Evolutionary conservation across 2,888 invertebrate genomes (phyloP).

Genomic region (Plutella xylostella): DNA sequence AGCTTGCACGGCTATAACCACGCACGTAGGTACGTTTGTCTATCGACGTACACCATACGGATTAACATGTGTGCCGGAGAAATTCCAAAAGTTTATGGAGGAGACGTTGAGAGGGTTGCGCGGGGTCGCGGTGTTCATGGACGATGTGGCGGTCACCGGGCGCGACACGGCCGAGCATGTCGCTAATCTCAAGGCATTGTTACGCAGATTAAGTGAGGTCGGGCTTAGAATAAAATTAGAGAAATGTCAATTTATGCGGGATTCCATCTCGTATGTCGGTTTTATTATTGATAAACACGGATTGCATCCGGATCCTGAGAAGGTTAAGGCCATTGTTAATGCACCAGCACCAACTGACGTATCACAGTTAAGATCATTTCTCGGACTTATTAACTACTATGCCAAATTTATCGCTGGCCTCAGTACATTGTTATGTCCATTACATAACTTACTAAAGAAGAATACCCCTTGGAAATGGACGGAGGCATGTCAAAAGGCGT

Average conservation of each 20-base stretch:
- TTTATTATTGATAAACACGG: not conserved
- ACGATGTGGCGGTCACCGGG: not conserved
- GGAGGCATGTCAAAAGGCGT: slow-evolving; percentile 11
- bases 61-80: slow-evolving; percentile 9
- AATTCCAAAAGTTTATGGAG: slow-evolving; percentile 7
- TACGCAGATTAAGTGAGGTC: too few relatives aligned
- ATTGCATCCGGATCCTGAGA: slow-evolving; percentile 10
- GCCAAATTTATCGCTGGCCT: slow-evolving; percentile 19
- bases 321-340: slow-evolving; percentile 14
- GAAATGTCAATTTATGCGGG: too few relatives aligned
- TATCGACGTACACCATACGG: slow-evolving; percentile 8
- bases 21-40: slow-evolving; percentile 8
- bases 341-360: slow-evolving; percentile 19
- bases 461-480: slow-evolving; percentile 14
- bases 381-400: slow-evolving; percentile 22
- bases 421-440: slow-evolving; percentile 10
- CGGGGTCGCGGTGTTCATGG: not conserved
- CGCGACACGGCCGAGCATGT: not conserved
- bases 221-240: too few relatives aligned
- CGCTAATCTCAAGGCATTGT: too few relatives aligned
- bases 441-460: slow-evolving; percentile 20
- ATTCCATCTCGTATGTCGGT: not conserved
- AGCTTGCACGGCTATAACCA: slow-evolving; percentile 10
- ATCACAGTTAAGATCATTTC: slow-evolving; percentile 20
- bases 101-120: slow-evolving; percentile 4